These are phyloP conservation scores for Trichosurus vulpecula DNA, from an alignment of 2,797 vertebrate genomes.

Conservation along the genomic window DNA sequence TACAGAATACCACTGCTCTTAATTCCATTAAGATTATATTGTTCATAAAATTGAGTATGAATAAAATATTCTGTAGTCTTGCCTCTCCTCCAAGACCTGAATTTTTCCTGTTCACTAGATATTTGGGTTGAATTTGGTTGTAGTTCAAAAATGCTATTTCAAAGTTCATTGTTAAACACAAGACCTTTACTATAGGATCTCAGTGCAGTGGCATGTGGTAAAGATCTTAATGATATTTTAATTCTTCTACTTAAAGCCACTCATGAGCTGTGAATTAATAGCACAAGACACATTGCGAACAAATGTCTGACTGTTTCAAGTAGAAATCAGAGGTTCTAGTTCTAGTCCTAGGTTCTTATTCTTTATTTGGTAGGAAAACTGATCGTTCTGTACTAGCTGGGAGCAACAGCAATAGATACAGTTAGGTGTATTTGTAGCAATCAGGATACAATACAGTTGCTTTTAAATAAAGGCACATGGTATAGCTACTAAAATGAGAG, in stretches of 20 bases:
- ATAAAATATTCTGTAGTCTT: slow-evolving; percentile 41
- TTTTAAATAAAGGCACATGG: background rate
- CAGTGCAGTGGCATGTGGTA: background rate
- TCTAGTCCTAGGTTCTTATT: slow-evolving; percentile 29
- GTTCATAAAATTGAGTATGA: background rate
- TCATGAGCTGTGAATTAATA: slow-evolving; percentile 26
- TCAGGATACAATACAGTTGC: background rate
- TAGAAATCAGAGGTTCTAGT: background rate
- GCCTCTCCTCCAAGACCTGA: background rate
- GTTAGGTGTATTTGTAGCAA: background rate
- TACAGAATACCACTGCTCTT: slow-evolving; percentile 29
- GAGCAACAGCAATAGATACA: background rate
- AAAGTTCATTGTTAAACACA: slow-evolving; percentile 12
- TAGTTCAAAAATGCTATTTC: background rate
- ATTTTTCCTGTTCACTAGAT: background rate
- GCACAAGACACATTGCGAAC: slow-evolving; percentile 14
- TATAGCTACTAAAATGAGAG: background rate
- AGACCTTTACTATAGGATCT: slow-evolving; percentile 20
- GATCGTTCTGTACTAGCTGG: background rate
- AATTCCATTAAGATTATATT: slow-evolving; percentile 22
- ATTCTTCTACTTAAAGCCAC: slow-evolving; percentile 47
- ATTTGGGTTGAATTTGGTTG: slow-evolving; percentile 24
- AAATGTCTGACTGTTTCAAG: slow-evolving; percentile 37
- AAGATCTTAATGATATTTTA: slow-evolving; percentile 2
- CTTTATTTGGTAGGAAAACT: slow-evolving; percentile 36